Percentiles rank a stretch among this genome's conserved stretches.
Conservation (phyloP, 2,113 vertebrate genomes). For the Phalacrocorax carbo region DNA sequence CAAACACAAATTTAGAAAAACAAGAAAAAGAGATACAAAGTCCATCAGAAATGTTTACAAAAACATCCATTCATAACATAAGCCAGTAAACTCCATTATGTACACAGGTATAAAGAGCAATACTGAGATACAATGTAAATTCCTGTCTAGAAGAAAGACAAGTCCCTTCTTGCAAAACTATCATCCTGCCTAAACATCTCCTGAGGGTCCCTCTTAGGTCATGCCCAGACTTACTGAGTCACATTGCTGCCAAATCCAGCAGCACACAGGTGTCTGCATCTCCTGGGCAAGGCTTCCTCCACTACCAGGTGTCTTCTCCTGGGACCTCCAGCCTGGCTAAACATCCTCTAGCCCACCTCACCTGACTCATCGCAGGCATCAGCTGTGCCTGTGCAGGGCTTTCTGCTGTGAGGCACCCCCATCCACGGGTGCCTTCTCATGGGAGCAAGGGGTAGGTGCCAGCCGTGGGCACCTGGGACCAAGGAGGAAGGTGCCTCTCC, state of each 20-base stretch:
- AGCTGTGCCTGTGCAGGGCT: not conserved
- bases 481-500: not conserved
- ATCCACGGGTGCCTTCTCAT: fast-evolving
- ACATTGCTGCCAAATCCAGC: not conserved
- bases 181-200: not conserved
- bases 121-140: not conserved
- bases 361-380: too few relatives aligned
- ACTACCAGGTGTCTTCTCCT: not conserved
- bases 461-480: not conserved
- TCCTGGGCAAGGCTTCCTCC: not conserved
- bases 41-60: not conserved
- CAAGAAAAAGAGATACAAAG: not conserved
- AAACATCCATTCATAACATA: not conserved
- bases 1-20: not conserved
- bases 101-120: not conserved
- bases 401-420: not conserved
- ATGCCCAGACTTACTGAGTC: not conserved
- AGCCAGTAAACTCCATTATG: not conserved
- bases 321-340: not conserved
- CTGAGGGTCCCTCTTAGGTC: not conserved
- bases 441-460: not conserved
- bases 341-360: too few relatives aligned
- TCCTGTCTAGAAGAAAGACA: not conserved
- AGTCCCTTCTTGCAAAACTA: not conserved
- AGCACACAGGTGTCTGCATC: fast-evolving